Percentiles rank a stretch among this genome's conserved stretches.
phyloP scores from a whole-genome alignment of 2,113 vertebrate species.

The Colossoma macropomum region DNA sequence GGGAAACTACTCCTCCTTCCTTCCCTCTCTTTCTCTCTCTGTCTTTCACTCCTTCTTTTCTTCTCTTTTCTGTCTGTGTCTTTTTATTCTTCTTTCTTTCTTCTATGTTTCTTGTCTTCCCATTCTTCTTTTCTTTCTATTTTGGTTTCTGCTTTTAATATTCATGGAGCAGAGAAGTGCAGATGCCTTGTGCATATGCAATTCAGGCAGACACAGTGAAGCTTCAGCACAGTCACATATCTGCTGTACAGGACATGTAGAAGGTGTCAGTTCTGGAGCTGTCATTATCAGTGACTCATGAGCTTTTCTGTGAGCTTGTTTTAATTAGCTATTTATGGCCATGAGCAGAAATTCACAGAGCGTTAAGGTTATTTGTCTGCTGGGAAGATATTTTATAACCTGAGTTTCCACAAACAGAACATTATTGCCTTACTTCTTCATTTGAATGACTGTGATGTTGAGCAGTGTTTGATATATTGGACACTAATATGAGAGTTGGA shows the following conservation, averaged over 20 bases:
- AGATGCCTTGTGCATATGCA: neutral
- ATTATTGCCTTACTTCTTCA: neutral
- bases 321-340: slow-evolving; percentile 20
- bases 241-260: neutral
- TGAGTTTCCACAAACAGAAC: neutral
- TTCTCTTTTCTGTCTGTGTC: neutral
- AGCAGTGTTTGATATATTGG: neutral
- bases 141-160: no score
- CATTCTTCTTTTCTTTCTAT: no score
- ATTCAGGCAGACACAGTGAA: neutral
- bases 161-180: no score
- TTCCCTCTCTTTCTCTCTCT: slow-evolving; percentile 43
- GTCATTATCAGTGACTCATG: slow-evolving; percentile 30
- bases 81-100: neutral
- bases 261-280: neutral
- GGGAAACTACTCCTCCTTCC: slow-evolving; percentile 76
- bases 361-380: neutral
- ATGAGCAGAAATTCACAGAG: neutral
- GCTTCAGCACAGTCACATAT: neutral
- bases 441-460: neutral
- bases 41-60: slow-evolving; percentile 42
- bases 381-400: neutral
- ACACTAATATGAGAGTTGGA: neutral
- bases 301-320: neutral
- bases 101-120: neutral